Conservation (phyloP, 2,797 vertebrate species). For the Ptychadena robeensis region DNA sequence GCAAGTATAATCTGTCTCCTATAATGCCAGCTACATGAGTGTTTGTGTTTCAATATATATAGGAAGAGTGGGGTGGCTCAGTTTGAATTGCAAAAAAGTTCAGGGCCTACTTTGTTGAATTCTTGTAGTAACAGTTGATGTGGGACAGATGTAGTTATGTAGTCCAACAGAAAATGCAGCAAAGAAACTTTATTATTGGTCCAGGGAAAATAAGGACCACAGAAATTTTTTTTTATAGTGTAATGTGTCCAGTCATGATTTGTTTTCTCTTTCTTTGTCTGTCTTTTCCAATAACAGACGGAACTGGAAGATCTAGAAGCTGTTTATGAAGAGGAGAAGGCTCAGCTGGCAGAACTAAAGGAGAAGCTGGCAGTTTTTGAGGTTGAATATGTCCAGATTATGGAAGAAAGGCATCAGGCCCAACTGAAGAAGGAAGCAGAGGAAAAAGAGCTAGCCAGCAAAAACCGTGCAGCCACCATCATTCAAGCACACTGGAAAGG, state of each 20-base stretch:
- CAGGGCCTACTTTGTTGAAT: no score
- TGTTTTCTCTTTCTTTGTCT: background rate
- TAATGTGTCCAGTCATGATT: background rate
- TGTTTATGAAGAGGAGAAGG: slow-evolving; percentile 72
- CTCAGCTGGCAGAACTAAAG: slow-evolving; percentile 74
- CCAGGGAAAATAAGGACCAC: no score
- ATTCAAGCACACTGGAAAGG: slow-evolving; percentile 90
- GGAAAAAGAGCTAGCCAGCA: slow-evolving; percentile 70
- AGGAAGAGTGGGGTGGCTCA: no score
- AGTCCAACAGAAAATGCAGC: no score
- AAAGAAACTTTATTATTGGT: no score
- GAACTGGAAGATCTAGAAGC: slow-evolving; percentile 73
- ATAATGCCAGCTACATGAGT: no score
- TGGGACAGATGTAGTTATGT: no score
- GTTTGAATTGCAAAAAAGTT: no score
- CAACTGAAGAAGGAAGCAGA: slow-evolving; percentile 72
- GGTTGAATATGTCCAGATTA: slow-evolving; percentile 78
- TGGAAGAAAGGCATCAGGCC: slow-evolving; percentile 70
- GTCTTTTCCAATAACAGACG: slow-evolving; percentile 67
- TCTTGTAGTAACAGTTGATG: no score
- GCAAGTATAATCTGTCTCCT: no score
- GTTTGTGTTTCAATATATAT: no score
- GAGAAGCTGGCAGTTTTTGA: slow-evolving; percentile 72
- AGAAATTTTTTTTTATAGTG: no score
- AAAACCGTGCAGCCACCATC: slow-evolving; percentile 75